Conservation (phyloP, 2,113 vertebrate genomes). For the Trichomycterus rosablanca region DNA sequence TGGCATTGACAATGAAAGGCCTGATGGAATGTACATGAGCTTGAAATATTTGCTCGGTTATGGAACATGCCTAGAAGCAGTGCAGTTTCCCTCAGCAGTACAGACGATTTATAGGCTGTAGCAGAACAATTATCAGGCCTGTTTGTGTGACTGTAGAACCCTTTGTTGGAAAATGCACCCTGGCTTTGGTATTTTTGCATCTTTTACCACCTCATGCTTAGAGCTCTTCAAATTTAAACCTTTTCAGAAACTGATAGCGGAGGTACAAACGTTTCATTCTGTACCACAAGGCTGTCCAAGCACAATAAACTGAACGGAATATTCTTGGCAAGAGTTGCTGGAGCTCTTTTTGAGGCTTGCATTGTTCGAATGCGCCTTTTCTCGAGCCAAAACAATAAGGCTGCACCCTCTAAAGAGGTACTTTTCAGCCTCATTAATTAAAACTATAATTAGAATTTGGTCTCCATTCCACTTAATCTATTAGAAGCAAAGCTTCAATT, state of each 20-base stretch:
- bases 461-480: slow-evolving; percentile 50
- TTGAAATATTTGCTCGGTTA: slow-evolving; percentile 22
- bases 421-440: slow-evolving; percentile 51
- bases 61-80: slow-evolving; percentile 35
- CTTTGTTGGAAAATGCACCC: slow-evolving; percentile 8
- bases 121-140: slow-evolving; percentile 42
- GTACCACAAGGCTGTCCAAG: slow-evolving; percentile 39
- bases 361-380: slow-evolving; percentile 38
- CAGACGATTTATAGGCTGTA: slow-evolving; percentile 38
- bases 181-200: background rate
- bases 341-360: slow-evolving; percentile 22
- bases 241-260: slow-evolving; percentile 18
- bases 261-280: slow-evolving; percentile 39
- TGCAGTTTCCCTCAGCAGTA: slow-evolving; percentile 43
- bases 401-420: slow-evolving; percentile 41
- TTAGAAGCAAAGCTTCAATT: slow-evolving; percentile 49
- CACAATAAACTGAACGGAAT: slow-evolving; percentile 44
- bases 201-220: background rate
- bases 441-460: slow-evolving; percentile 57
- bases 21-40: slow-evolving; percentile 30
- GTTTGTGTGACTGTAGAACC: slow-evolving; percentile 31
- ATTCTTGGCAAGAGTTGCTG: slow-evolving; percentile 36
- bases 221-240: no score
- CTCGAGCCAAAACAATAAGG: slow-evolving; percentile 49
- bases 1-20: slow-evolving; percentile 37